Percentiles rank a stretch among this genome's conserved stretches.
These are phyloP conservation scores for Cryptotermes secundus DNA, from an alignment of 1,140 invertebrate species.

Conservation along the genomic window DNA sequence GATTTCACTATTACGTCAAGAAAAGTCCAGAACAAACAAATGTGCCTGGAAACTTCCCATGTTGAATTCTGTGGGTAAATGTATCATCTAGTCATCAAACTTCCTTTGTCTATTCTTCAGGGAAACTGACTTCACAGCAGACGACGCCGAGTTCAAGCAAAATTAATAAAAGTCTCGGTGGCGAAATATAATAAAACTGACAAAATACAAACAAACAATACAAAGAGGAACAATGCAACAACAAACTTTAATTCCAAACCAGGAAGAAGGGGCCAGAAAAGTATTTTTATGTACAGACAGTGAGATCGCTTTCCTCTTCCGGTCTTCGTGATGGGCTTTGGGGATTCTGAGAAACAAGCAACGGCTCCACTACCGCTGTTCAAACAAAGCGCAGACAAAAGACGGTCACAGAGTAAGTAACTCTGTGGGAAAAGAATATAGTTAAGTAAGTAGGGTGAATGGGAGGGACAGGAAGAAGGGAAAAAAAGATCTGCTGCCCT, in stretches of 20 bases:
- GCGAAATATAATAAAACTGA: neutral
- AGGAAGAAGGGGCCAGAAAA: neutral
- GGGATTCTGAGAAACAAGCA: neutral
- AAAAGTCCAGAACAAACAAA: neutral
- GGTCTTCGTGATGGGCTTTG: neutral
- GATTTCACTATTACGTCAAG: neutral
- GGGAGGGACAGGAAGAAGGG: neutral
- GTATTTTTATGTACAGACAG: neutral
- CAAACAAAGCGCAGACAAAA: conserved; percentile 12
- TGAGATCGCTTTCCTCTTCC: neutral
- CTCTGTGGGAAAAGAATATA: neutral
- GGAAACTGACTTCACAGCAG: neutral
- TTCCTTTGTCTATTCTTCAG: neutral
- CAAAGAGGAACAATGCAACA: neutral
- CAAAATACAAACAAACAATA: conserved; percentile 9
- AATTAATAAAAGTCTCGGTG: neutral
- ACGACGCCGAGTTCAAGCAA: neutral
- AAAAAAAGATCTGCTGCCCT: neutral
- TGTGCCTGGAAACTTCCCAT: neutral
- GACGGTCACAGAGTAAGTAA: neutral
- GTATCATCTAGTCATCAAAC: neutral
- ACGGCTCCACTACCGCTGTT: neutral
- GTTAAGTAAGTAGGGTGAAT: neutral
- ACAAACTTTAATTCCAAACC: conserved; percentile 14
- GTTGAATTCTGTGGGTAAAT: neutral